Conservation (phyloP, 2,888 invertebrate genomes). For the Synergus itoensis region DNA sequence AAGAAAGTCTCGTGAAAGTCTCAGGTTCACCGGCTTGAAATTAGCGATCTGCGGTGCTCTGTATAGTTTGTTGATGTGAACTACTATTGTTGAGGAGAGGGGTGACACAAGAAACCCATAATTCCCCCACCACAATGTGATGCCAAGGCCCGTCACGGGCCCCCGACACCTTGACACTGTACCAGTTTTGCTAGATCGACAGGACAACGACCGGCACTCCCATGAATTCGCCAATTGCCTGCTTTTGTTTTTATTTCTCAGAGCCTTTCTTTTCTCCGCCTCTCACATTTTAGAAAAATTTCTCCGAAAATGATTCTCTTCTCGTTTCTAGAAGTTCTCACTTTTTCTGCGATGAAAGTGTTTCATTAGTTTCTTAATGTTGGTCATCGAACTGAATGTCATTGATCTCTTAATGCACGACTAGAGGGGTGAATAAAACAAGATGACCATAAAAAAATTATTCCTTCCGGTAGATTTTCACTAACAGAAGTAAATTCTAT, state of each 20-base stretch:
- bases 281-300: background rate
- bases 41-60: background rate
- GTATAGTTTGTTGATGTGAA: slow-evolving; percentile 6
- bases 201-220: slow-evolving; percentile 37
- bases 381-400: background rate
- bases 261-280: background rate
- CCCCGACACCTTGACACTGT: slow-evolving; percentile 72
- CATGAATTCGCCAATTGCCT: slow-evolving; percentile 5
- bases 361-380: background rate
- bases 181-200: slow-evolving; percentile 66
- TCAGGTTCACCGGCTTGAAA: slow-evolving; percentile 27
- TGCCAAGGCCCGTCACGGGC: slow-evolving; percentile 17
- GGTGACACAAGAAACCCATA: background rate
- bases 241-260: background rate
- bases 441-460: background rate
- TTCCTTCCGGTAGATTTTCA: background rate
- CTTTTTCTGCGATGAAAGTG: background rate
- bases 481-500: background rate
- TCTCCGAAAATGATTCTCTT: background rate
- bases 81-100: slow-evolving; percentile 2
- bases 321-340: background rate
- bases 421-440: background rate
- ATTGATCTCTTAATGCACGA: background rate
- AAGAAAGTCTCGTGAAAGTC: slow-evolving; percentile 69
- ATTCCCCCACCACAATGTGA: background rate